Evolutionary conservation across 2,113 vertebrate species (phyloP), one percentile per base, ranked within the genome.

Genomic region (Picathartes gymnocephalus): DNA sequence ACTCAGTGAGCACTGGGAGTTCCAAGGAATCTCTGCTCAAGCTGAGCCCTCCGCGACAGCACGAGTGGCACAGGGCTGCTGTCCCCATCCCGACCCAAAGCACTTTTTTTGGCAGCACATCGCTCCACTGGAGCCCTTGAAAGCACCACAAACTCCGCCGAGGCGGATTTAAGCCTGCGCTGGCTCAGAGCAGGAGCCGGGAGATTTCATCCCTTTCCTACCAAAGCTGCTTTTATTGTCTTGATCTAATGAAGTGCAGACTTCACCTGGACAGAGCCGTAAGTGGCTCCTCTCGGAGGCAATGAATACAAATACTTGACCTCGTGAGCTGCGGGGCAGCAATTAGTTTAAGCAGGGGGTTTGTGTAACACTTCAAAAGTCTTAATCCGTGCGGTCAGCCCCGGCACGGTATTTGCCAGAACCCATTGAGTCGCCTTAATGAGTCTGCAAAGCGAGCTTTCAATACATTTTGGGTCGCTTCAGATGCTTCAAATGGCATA

Each of bases 301-400:
- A 96, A 97, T 97, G 95, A 98, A 97, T 98, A 97, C 97, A 96
- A 97, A 98, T 97, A 98, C 98, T 98, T 98, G 98, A 99, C 98
- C 98, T 93, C 96, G 23, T 87, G 92, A 97, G 95, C 88, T 61
- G 89, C 87, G 96, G 97, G 98, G 98, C 98, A 98, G 97, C 96
- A 98, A 97, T 98, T 98, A 97, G 98, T 98, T 98, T 98, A 97
- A 98, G 95, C 95, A 93, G 81, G 95, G 95, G 94, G 97, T 97
- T 97, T 98, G 97, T 97, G 98, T 96, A 97, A 97, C 97, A 92
- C 96, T 97, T 97, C 98, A 98, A 98, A 98, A 98, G 95, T 96
- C 89, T 94, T 98, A 98, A 98, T 98, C 97, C 97, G 45, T 96
- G 97, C 94, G 91, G 96, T 96, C 96, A 94, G 87, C 95, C 96